Percentiles rank a stretch among this genome's conserved stretches.
Conservation (phyloP, 2,113 vertebrate genomes). For the Ondatra zibethicus region DNA sequence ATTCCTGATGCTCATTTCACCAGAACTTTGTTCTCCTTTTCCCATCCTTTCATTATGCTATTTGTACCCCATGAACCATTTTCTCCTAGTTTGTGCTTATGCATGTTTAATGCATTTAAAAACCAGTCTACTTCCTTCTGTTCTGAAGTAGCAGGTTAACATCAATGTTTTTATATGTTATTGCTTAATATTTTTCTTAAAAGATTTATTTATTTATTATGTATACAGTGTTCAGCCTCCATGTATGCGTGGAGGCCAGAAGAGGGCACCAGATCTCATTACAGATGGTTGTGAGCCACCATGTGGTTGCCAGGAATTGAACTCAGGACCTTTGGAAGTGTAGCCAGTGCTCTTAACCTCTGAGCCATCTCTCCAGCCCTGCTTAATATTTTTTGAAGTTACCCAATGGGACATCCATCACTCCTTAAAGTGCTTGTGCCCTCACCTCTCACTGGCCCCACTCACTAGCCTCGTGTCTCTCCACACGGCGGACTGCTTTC, state of each 20-base stretch:
- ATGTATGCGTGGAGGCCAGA: no score
- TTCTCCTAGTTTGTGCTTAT: background rate
- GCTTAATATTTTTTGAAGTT: background rate
- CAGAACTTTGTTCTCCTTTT: background rate
- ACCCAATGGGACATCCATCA: background rate
- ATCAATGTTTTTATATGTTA: background rate
- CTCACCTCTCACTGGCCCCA: background rate
- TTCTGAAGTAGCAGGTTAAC: background rate
- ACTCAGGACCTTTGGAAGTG: no score
- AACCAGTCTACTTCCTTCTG: background rate
- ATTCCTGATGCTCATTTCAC: background rate
- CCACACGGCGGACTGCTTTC: background rate
- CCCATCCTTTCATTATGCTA: background rate
- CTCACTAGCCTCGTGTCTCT: background rate
- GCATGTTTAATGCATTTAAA: background rate
- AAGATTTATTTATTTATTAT: no score
- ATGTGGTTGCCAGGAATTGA: no score
- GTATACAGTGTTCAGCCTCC: no score
- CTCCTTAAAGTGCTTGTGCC: background rate
- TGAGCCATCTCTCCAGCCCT: no score
- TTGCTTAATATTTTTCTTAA: background rate
- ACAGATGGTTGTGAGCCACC: no score
- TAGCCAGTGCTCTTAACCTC: no score
- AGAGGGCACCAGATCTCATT: no score
- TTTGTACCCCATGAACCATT: background rate